Evolutionary conservation across 1,140 invertebrate species (phyloP).

Genomic region (Apis florea): DNA sequence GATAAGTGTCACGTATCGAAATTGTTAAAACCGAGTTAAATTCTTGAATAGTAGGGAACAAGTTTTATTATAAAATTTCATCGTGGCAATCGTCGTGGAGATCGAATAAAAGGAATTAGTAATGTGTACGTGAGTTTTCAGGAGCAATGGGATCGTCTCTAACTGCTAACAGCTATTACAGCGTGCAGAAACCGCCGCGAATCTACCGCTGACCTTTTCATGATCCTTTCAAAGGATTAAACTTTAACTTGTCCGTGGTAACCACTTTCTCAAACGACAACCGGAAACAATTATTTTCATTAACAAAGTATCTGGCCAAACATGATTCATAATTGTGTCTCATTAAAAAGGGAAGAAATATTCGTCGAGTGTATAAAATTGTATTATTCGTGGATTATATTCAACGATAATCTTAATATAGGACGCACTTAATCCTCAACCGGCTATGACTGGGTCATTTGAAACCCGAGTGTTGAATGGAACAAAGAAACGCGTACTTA

Average conservation of each 20-base stretch:
- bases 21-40: not conserved
- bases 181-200: not conserved
- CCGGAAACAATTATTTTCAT: constrained; percentile 8
- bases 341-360: not conserved
- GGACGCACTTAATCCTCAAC: not conserved
- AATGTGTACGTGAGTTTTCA: constrained; percentile 1
- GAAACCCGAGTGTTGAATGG: no score
- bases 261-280: constrained; percentile 25
- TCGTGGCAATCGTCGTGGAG: not conserved
- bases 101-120: constrained; percentile 5
- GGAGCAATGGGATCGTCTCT: not conserved
- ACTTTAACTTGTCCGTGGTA: constrained; percentile 27
- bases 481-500: no score
- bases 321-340: not conserved
- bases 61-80: not conserved
- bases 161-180: constrained; percentile 30
- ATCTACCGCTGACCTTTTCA: constrained; percentile 28
- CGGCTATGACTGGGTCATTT: no score
- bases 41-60: not conserved
- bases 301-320: constrained; percentile 10
- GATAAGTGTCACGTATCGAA: not conserved
- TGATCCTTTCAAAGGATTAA: constrained; percentile 40
- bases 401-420: not conserved
- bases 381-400: not conserved
- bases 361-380: not conserved